Evolutionary conservation across 2,888 invertebrate species (phyloP).

Genomic region (Melinaea marsaeus): DNA sequence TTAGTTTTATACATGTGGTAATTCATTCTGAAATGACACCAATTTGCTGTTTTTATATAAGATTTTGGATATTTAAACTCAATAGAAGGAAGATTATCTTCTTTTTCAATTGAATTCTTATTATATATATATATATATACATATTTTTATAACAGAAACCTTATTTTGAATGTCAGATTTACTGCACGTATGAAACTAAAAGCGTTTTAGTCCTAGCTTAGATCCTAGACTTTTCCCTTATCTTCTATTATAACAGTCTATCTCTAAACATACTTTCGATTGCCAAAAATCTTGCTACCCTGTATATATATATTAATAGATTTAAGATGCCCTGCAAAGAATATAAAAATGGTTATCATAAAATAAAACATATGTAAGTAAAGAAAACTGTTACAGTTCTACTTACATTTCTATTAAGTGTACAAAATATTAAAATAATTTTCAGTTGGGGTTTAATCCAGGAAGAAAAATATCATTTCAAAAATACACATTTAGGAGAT

Average conservation of each 20-base stretch:
- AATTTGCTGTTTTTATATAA: too few species aligned
- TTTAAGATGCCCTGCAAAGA: conserved; percentile 7
- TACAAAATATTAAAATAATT: too few species aligned
- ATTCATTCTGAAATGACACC: too few species aligned
- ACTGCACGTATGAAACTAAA: conserved; percentile 11
- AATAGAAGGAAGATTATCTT: too few species aligned
- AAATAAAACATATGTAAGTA: not conserved
- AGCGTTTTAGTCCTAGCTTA: conserved; percentile 22
- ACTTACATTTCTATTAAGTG: too few species aligned
- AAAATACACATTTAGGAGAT: too few species aligned
- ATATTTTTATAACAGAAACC: not conserved
- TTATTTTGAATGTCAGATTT: not conserved
- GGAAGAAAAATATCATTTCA: too few species aligned
- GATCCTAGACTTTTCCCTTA: conserved; percentile 22
- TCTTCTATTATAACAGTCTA: conserved; percentile 15
- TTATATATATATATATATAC: too few species aligned
- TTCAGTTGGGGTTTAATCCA: too few species aligned
- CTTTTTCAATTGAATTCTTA: too few species aligned
- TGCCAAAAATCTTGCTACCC: conserved; percentile 21
- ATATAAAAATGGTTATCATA: not conserved
- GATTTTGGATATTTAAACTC: too few species aligned
- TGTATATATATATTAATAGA: conserved; percentile 21
- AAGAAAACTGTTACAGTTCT: too few species aligned
- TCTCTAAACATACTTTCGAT: conserved; percentile 21
- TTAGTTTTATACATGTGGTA: conserved; percentile 16